Evolutionary conservation across 2,888 invertebrate species (phyloP).

Genomic region (Axea sp.): DNA sequence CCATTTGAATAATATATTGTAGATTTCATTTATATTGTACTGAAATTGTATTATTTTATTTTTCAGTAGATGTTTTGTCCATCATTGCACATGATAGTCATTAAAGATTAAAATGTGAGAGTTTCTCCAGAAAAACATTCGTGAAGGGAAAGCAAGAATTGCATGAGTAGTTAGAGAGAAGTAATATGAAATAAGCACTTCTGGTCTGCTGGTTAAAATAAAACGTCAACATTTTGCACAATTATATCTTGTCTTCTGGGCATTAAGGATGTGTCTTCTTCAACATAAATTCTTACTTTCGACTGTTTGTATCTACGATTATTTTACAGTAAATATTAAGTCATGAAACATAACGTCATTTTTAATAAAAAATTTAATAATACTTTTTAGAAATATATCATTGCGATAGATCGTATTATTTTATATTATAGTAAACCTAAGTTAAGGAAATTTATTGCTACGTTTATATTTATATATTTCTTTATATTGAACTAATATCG

Average conservation of each 20-base stretch:
- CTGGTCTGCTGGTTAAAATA: conserved; percentile 64
- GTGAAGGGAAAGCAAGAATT: conserved; percentile 23
- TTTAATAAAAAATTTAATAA: too few relatives aligned
- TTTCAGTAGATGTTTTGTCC: conserved; percentile 23
- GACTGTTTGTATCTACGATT: conserved; percentile 19
- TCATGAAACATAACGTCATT: too few relatives aligned
- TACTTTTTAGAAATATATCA: too few relatives aligned
- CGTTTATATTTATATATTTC: conserved; percentile 3
- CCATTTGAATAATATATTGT: too few relatives aligned
- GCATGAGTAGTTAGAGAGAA: conserved; percentile 42
- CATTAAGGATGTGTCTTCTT: conserved; percentile 40
- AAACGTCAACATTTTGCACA: conserved; percentile 66
- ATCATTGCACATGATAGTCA: conserved; percentile 49
- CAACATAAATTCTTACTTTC: conserved; percentile 35
- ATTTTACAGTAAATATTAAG: too few relatives aligned
- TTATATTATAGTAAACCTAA: too few relatives aligned
- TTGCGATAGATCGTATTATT: too few relatives aligned
- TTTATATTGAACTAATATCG: conserved; percentile 11
- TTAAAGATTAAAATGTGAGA: conserved; percentile 51
- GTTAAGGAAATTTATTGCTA: conserved; percentile 3
- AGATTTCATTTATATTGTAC: too few relatives aligned
- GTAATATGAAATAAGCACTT: conserved; percentile 51
- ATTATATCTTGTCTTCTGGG: conserved; percentile 64
- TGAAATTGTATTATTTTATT: too few relatives aligned
- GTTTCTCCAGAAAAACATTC: conserved; percentile 21